These are phyloP conservation scores for Rhinophrynus dorsalis DNA, from an alignment of 2,797 vertebrate genomes.

Conservation along the genomic window DNA sequence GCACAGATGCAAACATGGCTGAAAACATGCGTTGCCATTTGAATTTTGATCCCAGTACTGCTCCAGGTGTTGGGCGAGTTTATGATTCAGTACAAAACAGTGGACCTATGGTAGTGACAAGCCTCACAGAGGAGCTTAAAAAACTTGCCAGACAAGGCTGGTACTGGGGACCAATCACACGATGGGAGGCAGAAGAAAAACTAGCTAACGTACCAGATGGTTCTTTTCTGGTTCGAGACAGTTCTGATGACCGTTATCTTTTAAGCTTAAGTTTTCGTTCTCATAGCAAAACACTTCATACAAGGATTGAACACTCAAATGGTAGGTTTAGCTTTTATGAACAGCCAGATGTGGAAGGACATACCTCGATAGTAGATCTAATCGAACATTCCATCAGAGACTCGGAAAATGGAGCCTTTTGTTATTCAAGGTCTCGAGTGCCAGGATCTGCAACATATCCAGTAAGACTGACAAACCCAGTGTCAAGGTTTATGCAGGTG, in stretches of 20 bases:
- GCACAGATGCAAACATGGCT: slow-evolving; percentile 81
- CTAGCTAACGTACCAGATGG: slow-evolving; percentile 89
- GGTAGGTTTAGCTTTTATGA: slow-evolving; percentile 99
- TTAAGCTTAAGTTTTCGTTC: slow-evolving; percentile 97
- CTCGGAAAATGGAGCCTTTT: slow-evolving; percentile 97
- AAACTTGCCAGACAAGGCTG: slow-evolving; percentile 96
- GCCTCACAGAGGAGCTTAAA: slow-evolving; percentile 95
- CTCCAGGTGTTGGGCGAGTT: slow-evolving; percentile 90
- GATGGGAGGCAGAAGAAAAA: slow-evolving; percentile 98
- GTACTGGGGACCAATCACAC: slow-evolving; percentile 99
- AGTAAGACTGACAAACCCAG: slow-evolving; percentile 92
- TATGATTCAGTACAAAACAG: slow-evolving; percentile 94
- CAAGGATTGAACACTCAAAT: slow-evolving; percentile 96
- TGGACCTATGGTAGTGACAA: slow-evolving; percentile 93
- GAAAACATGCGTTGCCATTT: slow-evolving; percentile 93
- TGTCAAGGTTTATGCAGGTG: slow-evolving; percentile 98
- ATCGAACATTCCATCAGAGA: slow-evolving; percentile 97
- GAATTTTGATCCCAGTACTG: slow-evolving; percentile 93
- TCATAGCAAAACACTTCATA: slow-evolving; percentile 95
- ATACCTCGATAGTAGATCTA: slow-evolving; percentile 95
- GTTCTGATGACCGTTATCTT: slow-evolving; percentile 95
- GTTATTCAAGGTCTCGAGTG: slow-evolving; percentile 93
- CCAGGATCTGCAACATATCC: slow-evolving; percentile 97
- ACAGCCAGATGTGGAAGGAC: slow-evolving; percentile 95
- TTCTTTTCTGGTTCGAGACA: slow-evolving; percentile 95